A percentile compares a stretch with the other conserved stretches of the same genome.
Evolutionary conservation across 2,113 vertebrate genomes (phyloP).

Genomic region (Otocyon megalotis): DNA sequence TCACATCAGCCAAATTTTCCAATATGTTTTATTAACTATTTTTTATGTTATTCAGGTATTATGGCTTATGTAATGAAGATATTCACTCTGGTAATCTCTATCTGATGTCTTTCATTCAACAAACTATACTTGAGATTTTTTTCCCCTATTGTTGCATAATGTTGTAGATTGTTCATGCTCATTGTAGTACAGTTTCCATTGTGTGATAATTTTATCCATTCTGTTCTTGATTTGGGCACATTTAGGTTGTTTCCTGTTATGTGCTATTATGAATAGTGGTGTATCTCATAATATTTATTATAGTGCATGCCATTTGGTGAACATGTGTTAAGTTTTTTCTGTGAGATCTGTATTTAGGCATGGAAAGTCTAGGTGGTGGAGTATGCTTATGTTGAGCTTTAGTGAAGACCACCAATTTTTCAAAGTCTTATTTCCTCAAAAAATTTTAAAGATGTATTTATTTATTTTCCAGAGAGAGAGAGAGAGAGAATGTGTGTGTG

Average conservation of each 20-base stretch:
- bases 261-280: neutral
- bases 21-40: neutral
- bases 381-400: neutral
- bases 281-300: neutral
- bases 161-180: neutral
- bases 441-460: neutral
- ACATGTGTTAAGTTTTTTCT: neutral
- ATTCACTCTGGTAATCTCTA: neutral
- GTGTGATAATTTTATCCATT: neutral
- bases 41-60: neutral
- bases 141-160: neutral
- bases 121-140: neutral
- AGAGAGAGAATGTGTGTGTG: neutral
- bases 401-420: neutral
- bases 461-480: neutral
- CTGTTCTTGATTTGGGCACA: neutral
- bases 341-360: neutral
- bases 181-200: neutral
- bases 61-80: neutral
- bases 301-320: neutral
- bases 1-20: neutral
- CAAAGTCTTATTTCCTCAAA: neutral
- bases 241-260: neutral
- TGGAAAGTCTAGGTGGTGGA: neutral
- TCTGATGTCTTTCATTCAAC: neutral